Percentiles rank a stretch among this genome's conserved stretches.
Evolutionary conservation across 2,113 vertebrate genomes (phyloP).

Genomic region (Tragelaphus scriptus): DNA sequence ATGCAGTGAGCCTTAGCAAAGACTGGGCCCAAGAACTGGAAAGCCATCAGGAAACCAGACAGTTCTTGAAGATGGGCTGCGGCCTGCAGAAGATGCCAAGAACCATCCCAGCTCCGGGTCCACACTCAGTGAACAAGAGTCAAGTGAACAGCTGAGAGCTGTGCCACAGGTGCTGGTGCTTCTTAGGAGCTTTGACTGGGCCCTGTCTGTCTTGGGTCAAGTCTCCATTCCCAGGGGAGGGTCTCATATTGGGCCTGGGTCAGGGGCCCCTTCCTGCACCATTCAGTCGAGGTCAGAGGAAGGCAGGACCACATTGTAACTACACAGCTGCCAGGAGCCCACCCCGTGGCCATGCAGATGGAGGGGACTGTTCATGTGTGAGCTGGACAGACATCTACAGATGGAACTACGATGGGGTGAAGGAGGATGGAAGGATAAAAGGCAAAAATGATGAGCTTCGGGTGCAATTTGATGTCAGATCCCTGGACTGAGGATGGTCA

Average conservation of each 20-base stretch:
- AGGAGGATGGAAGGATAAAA: not conserved
- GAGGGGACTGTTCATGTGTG: not conserved
- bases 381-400: not conserved
- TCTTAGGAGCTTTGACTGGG: not conserved
- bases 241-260: not conserved
- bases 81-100: not conserved
- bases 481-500: not conserved
- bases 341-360: not conserved
- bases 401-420: rapidly evolving
- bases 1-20: rapidly evolving
- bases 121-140: rapidly evolving
- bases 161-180: not conserved
- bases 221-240: not conserved
- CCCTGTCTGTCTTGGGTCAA: not conserved
- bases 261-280: not conserved
- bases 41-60: not conserved
- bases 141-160: too few relatives aligned
- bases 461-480: not conserved
- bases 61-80: rapidly evolving
- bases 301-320: not conserved
- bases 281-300: too few relatives aligned
- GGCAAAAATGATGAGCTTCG: not conserved
- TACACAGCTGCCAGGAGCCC: not conserved
- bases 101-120: not conserved
- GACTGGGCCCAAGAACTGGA: not conserved